Evolutionary conservation across 2,888 invertebrate species (phyloP), one percentile per base, ranked within the genome.

Genomic region (Drosophila mettleri): DNA sequence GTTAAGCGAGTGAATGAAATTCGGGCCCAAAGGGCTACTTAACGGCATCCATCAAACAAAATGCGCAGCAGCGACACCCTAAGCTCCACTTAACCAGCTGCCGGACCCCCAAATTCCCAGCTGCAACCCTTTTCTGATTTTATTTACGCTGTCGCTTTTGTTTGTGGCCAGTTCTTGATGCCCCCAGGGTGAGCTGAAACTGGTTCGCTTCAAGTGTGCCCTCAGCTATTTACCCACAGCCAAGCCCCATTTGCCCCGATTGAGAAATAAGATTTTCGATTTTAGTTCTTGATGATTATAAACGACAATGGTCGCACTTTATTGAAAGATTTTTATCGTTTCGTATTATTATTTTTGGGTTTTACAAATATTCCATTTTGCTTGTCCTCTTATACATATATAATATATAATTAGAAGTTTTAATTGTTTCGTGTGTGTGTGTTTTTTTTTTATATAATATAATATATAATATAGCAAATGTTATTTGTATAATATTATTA

Each of bases 281-380:
- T 62, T 82, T 78, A 73, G 70, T 80, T 89, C 74, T 77, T 81
- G 73, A 85, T 90, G 89, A 83, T 86, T 90, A 90, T 77, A 90
- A 89, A 85, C 89, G 89, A 86, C 87, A 80, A 83, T 75, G 74
- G 88, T 86, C 90, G 90, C 81, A 76, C 87, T 90, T 90, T 91
- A 90, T 90, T 91, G 87, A 89, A 89, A 85, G 82, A 79, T 78
- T 84, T 66, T 67, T 59, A 34, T 73, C 61, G 58, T 65, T 77
- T 65, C 36, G 57, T 58, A 48, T 49, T 43, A 18, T 81, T 55
- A 33, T 74, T 69, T 78, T 77, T 74, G 16, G 31, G 78, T 78
- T 80, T 86, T 78, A 77, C 63, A 71, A 75, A 67, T 77, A 69
- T 67, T 69, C 12, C 24, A 9, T 59, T 53, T 46, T 22, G 46